Base-by-base conservation (phyloP, 1,140 invertebrate species). In the Panagrolaimus sp. region DNA sequence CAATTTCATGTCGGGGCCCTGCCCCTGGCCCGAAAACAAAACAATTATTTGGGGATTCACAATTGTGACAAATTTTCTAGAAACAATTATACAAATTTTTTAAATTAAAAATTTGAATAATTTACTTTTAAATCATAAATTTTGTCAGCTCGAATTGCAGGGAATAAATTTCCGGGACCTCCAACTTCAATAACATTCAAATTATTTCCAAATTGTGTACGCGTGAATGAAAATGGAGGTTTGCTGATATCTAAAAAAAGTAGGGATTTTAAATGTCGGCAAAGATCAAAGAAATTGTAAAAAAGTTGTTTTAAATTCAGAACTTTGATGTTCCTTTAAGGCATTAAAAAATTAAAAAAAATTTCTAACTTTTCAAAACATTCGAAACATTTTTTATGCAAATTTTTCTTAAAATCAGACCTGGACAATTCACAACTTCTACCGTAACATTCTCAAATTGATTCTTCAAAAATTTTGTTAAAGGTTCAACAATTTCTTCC, bases 181-280 rank as follows among this genome's bases (percentile, higher is more conserved):
- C 52, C 52, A 21, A 58, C 52, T 12, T 58, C 52, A 28, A 58
- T 58, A 28, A 58, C 52, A 5, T 12, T 28, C 1, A 58, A 4
- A 5, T 58, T n/a, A n/a, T 58, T 28, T 21, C 15, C 52, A 28
- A 58, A 28, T 1, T 58, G 17, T 12, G 4, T 12, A n/a, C 17
- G 14, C 4, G 52, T 58, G 15, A 58, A 21, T 58, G 15, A n/a
- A 58, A 58, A 58, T 58, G 52, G 52, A n/a, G 52, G 17, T 58
- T 58, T n/a, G 5, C 10, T 58, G 52, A 58, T 10, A n/a, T 58
- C 52, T 58, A 28, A 0, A 58, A 58, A 21, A 38, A 38, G 7
- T 38, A 38, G 7, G 32, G 32, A 38, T 4, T 38, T 38, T 38
- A 38, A 38, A 38, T 38, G n/a, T n/a, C n/a, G n/a, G n/a, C n/a